Evolutionary conservation across 2,113 vertebrate species (phyloP).

Genomic region (Polyodon spathula): DNA sequence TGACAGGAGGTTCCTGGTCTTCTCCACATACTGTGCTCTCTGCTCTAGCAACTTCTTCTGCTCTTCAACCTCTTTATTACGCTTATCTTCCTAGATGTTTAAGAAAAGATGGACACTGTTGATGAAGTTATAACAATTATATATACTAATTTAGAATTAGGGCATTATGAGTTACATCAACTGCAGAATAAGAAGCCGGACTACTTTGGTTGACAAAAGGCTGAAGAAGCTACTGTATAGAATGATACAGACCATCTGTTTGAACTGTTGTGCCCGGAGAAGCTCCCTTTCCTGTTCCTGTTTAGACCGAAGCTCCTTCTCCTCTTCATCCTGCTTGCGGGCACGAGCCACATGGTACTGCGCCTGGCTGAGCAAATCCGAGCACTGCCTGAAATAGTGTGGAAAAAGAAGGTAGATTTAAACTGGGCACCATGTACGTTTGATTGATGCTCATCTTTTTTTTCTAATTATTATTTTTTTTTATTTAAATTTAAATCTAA

Average conservation of each 20-base stretch:
- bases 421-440: too few species aligned
- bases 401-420: background rate
- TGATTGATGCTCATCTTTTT: too few species aligned
- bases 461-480: too few species aligned
- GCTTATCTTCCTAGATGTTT: conserved; percentile 72
- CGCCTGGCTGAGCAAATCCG: conserved; percentile 90
- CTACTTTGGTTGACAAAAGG: background rate
- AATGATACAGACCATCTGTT: conserved; percentile 78
- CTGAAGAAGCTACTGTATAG: too few species aligned
- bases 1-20: conserved; percentile 87
- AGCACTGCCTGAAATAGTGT: conserved; percentile 74
- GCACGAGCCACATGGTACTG: conserved; percentile 96
- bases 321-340: conserved; percentile 95
- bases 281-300: conserved; percentile 91
- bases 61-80: conserved; percentile 74
- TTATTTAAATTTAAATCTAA: too few species aligned
- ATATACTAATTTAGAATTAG: too few species aligned
- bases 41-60: conserved; percentile 95
- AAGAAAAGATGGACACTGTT: background rate
- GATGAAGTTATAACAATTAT: too few species aligned
- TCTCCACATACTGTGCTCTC: conserved; percentile 91
- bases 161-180: too few species aligned
- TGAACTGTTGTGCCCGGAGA: conserved; percentile 77
- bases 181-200: background rate
- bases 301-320: conserved; percentile 86